Conservation (phyloP, 2,113 vertebrate species). For the Miniopterus natalensis region DNA sequence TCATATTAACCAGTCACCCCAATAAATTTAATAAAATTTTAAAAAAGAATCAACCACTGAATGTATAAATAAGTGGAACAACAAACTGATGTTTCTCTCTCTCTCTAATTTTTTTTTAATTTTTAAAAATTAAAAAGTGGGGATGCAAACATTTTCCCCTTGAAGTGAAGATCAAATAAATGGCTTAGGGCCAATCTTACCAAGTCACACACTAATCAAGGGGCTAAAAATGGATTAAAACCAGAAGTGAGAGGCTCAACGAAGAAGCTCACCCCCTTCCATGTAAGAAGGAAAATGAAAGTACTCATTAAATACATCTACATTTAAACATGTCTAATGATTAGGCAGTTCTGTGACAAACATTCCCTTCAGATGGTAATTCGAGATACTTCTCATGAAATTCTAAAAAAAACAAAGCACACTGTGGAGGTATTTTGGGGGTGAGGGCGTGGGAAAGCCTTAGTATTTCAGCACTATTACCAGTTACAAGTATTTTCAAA, state of each 20-base stretch:
- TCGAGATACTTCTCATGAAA: not conserved
- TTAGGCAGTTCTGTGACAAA: not conserved
- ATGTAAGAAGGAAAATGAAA: constrained; percentile 59
- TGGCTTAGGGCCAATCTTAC: not conserved
- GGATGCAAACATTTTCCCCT: not conserved
- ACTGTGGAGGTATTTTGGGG: not conserved
- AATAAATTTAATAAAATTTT: no score
- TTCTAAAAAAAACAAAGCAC: not conserved
- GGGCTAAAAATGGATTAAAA: constrained; percentile 57
- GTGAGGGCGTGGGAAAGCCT: not conserved
- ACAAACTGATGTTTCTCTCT: no score
- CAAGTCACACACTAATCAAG: not conserved
- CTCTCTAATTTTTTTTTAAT: no score
- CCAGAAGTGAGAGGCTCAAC: constrained; percentile 41
- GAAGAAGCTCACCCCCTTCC: not conserved
- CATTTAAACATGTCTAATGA: not conserved
- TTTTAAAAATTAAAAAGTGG: not conserved
- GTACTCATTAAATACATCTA: constrained; percentile 23
- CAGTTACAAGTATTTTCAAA: constrained; percentile 52
- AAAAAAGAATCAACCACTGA: no score
- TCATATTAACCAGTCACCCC: no score
- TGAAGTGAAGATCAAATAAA: constrained; percentile 6
- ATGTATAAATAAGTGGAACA: no score
- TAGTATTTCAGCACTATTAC: not conserved
- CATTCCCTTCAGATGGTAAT: not conserved